Evolutionary conservation across 1,140 invertebrate species (phyloP), one percentile per base, ranked within the genome.

Genomic region (Diploscapter pachys): DNA sequence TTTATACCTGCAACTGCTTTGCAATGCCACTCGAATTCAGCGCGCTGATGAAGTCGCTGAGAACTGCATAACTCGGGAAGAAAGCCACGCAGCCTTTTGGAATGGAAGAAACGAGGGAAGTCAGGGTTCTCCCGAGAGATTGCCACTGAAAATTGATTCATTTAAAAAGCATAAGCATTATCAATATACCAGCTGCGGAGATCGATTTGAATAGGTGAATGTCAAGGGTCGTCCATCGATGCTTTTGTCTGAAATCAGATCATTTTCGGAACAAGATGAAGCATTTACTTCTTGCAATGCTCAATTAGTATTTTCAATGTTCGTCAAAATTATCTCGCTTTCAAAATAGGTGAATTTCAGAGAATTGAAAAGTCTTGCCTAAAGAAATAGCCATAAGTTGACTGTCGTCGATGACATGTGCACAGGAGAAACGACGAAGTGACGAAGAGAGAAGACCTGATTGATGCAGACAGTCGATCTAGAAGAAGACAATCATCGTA

Each of bases 1-100:
- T 31, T 31, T 31, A 93, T 53, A 86, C 87, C 57, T 88, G 86
- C 62, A 96, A 90, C 81, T 89, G 89, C 48, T 90, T 86, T 11
- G 94, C 83, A 55, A 91, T 83, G 55, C 91, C 91, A 8, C 87
- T 88, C 68, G 88, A 89, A 77, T 91, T 88, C 83, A 93, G 89
- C 82, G 92, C 89, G 75, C 90, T 91, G 2, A 88, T 82, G 49
- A 82, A 80, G 6, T 81, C 80, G 31, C 84, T 87, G 85, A 96
- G 92, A 85, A 94, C 96, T 53, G 92, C 92, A 81, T 98, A 98
- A 0, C 94, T 97, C 2, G 95, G 92, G 75, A 98, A 90, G 87
- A 99, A 99, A 79, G 92, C 91, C 3, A 98, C 92, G n/a, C 98
- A 88, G 2, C 96, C 96, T 13, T 92, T 93, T 52, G 93, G 93